Percentiles rank a stretch among this genome's conserved stretches.
phyloP scores from a whole-genome alignment of 2,888 invertebrate species.

The Oligia strigilis region DNA sequence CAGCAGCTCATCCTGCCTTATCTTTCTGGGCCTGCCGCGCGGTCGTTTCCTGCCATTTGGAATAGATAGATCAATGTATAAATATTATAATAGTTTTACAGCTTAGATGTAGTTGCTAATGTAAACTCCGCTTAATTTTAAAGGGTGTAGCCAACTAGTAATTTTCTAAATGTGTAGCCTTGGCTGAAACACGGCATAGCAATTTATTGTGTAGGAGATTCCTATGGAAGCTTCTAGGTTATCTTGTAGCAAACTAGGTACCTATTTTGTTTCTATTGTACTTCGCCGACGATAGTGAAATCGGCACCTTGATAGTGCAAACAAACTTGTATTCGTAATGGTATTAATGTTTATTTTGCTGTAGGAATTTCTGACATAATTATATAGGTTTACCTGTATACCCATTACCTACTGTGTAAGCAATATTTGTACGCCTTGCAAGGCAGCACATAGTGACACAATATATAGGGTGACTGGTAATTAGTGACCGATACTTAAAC shows the following conservation, averaged over 20 bases:
- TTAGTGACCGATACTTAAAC: too few species aligned
- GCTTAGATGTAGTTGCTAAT: background rate
- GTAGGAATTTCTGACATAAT: background rate
- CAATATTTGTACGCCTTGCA: too few species aligned
- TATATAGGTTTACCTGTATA: too few species aligned
- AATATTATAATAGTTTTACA: background rate
- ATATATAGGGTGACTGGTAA: too few species aligned
- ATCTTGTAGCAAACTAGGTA: background rate
- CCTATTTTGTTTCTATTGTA: conserved; percentile 16
- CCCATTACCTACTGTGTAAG: too few species aligned
- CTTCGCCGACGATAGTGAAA: background rate
- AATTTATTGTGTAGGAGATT: conserved; percentile 25
- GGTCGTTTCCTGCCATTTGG: too few species aligned
- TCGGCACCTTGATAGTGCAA: too few species aligned
- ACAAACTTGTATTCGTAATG: background rate
- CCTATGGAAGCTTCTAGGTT: background rate
- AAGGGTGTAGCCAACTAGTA: conserved; percentile 15
- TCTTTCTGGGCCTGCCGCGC: too few species aligned
- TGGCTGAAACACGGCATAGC: conserved; percentile 26
- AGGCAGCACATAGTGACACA: too few species aligned
- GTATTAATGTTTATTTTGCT: background rate
- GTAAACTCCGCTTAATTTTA: conserved; percentile 18
- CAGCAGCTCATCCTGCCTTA: too few species aligned
- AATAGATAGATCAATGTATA: too few species aligned
- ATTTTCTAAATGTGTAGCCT: conserved; percentile 27